Conservation (phyloP, 2,113 vertebrate species). For the Pogona vitticeps region DNA sequence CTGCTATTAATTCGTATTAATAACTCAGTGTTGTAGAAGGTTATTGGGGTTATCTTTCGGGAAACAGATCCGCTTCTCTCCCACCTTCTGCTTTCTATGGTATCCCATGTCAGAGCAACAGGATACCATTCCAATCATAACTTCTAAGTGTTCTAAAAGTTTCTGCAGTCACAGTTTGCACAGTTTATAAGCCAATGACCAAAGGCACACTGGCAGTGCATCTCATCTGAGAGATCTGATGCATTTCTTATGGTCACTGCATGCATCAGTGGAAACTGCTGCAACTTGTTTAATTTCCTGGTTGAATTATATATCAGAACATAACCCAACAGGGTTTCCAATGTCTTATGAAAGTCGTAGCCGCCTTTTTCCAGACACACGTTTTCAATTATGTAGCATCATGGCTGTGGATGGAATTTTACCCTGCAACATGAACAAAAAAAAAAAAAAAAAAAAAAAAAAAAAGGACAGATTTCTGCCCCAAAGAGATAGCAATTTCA, state of each 20-base stretch:
- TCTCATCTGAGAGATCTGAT: neutral
- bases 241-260: neutral
- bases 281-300: neutral
- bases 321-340: neutral
- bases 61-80: neutral
- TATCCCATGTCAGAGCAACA: neutral
- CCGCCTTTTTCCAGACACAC: neutral
- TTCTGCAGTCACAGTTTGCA: neutral
- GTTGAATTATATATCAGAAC: neutral
- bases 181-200: neutral
- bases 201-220: neutral
- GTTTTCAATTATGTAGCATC: neutral
- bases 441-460: neutral
- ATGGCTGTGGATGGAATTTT: neutral
- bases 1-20: neutral
- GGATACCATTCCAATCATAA: neutral
- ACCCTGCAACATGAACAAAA: neutral
- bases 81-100: neutral
- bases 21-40: neutral
- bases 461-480: neutral
- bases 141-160: neutral
- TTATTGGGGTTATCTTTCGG: neutral
- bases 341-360: no score
- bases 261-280: neutral
- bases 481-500: neutral